Evolutionary conservation across 1,140 invertebrate genomes (phyloP).

Genomic region (Diorhabda sublineata): DNA sequence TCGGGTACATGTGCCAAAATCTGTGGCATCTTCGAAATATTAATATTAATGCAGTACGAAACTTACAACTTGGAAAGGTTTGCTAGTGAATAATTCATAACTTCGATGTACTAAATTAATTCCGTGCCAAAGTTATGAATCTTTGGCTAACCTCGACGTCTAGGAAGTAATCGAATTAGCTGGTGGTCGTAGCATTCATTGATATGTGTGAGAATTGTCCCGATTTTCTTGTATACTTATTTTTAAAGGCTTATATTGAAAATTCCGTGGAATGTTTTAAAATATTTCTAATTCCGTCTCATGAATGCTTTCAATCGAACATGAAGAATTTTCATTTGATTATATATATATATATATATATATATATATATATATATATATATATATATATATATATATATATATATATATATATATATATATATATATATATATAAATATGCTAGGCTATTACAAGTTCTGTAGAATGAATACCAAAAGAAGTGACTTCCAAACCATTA

Average conservation of each 20-base stretch:
- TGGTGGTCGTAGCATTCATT: not conserved
- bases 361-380: too few relatives aligned
- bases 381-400: too few relatives aligned
- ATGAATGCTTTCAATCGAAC: too few relatives aligned
- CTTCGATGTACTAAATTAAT: conserved; percentile 14
- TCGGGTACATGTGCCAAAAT: conserved; percentile 15
- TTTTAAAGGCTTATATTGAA: not conserved
- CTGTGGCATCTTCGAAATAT: conserved; percentile 9
- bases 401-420: too few relatives aligned
- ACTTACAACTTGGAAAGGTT: conserved; percentile 6
- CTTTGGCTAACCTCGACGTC: conserved; percentile 15
- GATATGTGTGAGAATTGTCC: not conserved
- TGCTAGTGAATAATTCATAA: conserved; percentile 13
- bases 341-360: too few relatives aligned
- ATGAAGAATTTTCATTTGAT: too few relatives aligned
- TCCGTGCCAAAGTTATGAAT: conserved; percentile 17
- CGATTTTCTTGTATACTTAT: not conserved
- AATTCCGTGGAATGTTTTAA: not conserved
- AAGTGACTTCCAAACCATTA: too few relatives aligned
- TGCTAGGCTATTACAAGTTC: too few relatives aligned
- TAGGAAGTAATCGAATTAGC: not conserved
- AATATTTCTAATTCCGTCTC: too few relatives aligned
- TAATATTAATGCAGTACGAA: conserved; percentile 10
- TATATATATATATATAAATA: too few relatives aligned
- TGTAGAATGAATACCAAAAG: too few relatives aligned